Evolutionary conservation across 1,140 invertebrate genomes (phyloP).

Genomic region (Cheumatopsyche charites): DNA sequence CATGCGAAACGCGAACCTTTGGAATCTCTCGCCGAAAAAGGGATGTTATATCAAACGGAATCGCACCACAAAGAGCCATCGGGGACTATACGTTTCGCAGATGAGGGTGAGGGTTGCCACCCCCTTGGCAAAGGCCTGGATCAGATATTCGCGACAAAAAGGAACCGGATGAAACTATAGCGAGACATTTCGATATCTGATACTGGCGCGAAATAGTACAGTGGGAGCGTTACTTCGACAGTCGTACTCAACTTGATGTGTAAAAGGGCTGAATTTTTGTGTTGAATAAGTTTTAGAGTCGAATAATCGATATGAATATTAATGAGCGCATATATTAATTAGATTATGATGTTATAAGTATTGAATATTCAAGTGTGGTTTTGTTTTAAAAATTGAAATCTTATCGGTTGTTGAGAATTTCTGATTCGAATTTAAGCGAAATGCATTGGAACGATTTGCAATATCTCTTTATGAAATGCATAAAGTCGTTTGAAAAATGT

Average conservation of each 20-base stretch:
- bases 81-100: no score
- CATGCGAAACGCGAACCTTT: conserved; percentile 27
- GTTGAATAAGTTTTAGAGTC: no score
- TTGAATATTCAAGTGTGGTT: no score
- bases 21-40: conserved; percentile 25
- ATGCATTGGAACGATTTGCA: neutral
- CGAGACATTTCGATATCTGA: conserved; percentile 25
- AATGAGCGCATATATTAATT: no score
- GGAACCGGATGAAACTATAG: conserved; percentile 43
- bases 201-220: neutral
- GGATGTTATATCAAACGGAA: conserved; percentile 42
- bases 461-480: no score
- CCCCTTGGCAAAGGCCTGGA: conserved; percentile 40
- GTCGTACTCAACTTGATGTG: no score
- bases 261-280: no score
- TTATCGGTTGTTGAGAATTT: neutral
- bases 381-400: neutral
- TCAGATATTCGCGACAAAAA: conserved; percentile 42
- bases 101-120: neutral
- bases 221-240: neutral
- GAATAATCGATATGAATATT: no score
- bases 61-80: conserved; percentile 35
- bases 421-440: neutral
- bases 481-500: no score
- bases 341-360: no score